These are phyloP conservation scores for Sigmodon hispidus DNA, from an alignment of 2,113 vertebrate genomes.

Conservation along the genomic window DNA sequence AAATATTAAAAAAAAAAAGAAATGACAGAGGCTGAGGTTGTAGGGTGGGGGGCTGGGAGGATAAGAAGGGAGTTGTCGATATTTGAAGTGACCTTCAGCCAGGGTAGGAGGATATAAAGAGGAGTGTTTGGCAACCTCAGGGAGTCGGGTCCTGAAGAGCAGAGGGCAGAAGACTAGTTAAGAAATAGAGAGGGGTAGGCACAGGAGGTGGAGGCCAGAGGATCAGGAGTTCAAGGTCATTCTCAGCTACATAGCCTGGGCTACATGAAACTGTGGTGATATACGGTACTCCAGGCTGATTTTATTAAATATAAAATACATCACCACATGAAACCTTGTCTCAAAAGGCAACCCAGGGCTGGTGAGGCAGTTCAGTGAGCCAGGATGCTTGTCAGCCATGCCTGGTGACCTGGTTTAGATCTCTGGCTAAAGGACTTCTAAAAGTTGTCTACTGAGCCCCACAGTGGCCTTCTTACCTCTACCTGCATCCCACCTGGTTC, in stretches of 20 bases:
- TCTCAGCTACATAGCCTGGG: neutral
- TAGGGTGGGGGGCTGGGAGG: neutral
- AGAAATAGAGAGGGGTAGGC: neutral
- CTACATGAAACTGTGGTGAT: no score
- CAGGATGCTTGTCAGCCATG: no score
- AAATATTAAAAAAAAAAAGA: no score
- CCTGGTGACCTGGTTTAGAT: neutral
- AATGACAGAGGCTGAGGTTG: no score
- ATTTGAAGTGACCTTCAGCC: neutral
- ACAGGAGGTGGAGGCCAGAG: neutral
- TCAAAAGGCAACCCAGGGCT: neutral
- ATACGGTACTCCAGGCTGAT: no score
- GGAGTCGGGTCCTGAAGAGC: neutral
- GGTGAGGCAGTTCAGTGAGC: neutral
- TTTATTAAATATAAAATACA: no score
- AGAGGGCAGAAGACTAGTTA: neutral
- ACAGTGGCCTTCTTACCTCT: neutral
- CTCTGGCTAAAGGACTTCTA: neutral
- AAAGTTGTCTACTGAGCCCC: neutral
- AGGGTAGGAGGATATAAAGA: neutral
- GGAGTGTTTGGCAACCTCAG: neutral
- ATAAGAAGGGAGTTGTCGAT: rapidly evolving
- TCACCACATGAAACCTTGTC: neutral
- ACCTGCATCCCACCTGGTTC: neutral
- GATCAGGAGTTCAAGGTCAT: neutral